Conservation (phyloP, 2,797 vertebrate species). For the Paedocypris micromegethes region DNA sequence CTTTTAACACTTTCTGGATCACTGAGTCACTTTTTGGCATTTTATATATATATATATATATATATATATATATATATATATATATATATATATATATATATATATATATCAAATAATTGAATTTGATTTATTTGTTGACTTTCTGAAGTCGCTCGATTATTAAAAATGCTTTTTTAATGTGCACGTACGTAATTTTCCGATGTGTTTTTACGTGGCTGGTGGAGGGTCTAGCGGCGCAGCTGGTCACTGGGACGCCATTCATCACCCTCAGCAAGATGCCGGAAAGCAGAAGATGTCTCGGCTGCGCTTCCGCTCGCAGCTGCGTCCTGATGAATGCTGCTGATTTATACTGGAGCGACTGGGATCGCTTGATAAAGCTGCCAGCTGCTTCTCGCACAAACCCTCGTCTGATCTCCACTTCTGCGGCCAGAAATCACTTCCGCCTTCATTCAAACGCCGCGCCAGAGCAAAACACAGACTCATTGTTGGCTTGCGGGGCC, state of each 20-base stretch:
- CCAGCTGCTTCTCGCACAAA: conserved; percentile 73
- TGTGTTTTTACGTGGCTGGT: conserved; percentile 1
- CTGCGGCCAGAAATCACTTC: conserved; percentile 54
- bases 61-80: too few relatives aligned
- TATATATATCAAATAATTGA: too few relatives aligned
- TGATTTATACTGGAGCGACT: conserved; percentile 48
- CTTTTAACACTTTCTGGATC: too few relatives aligned
- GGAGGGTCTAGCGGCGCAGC: conserved; percentile 55
- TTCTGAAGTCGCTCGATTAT: too few relatives aligned
- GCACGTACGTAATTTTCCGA: too few relatives aligned
- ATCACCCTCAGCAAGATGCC: conserved; percentile 56
- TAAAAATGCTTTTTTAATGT: too few relatives aligned
- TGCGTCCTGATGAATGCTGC: conserved; percentile 47
- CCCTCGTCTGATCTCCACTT: conserved; percentile 45
- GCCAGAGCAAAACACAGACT: neutral
- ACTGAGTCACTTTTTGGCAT: too few relatives aligned
- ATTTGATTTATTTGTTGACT: too few relatives aligned
- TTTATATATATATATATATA: too few relatives aligned
- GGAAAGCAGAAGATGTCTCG: conserved; percentile 50
- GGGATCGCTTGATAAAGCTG: conserved; percentile 58
- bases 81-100: too few relatives aligned
- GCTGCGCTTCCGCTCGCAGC: conserved; percentile 41
- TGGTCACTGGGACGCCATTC: conserved; percentile 61
- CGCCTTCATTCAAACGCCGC: conserved; percentile 9
- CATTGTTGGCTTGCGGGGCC: too few relatives aligned